A percentile compares a stretch with the other conserved stretches of the same genome.
Conservation (phyloP, 2,797 vertebrate genomes). For the Tapera naevia region DNA sequence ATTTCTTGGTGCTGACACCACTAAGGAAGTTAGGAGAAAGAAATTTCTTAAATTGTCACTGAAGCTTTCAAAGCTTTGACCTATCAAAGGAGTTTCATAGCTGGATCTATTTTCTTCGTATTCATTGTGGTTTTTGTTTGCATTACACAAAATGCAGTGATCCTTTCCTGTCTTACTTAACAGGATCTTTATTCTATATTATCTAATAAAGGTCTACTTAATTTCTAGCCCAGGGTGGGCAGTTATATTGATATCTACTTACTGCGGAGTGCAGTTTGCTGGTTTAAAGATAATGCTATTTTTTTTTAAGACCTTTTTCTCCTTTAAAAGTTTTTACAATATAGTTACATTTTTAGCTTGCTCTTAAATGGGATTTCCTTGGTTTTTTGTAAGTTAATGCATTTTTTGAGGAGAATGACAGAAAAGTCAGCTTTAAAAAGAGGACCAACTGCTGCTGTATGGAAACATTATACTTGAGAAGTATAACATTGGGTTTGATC, state of each 20-base stretch:
- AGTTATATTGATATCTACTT: background rate
- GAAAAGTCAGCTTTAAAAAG: background rate
- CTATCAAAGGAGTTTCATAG: background rate
- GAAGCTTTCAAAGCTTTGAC: background rate
- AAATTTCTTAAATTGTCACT: background rate
- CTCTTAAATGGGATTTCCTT: background rate
- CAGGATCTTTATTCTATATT: background rate
- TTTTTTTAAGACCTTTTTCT: background rate
- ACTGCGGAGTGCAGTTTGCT: background rate
- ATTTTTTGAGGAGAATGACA: background rate
- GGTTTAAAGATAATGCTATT: background rate
- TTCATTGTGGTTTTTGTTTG: background rate
- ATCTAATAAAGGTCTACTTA: background rate
- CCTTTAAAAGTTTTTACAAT: background rate
- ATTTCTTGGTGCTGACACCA: background rate
- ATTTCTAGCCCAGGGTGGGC: background rate
- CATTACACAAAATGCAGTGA: background rate
- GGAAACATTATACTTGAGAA: background rate
- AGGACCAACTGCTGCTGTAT: background rate
- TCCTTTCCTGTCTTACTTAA: background rate
- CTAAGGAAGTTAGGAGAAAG: background rate
- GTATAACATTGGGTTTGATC: fast-evolving
- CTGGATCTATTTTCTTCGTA: background rate
- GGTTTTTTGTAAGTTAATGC: background rate
- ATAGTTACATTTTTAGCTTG: background rate